A percentile compares a stretch with the other conserved stretches of the same genome.
These are phyloP conservation scores for Macrotus californicus DNA, from an alignment of 2,113 vertebrate species.

Conservation along the genomic window DNA sequence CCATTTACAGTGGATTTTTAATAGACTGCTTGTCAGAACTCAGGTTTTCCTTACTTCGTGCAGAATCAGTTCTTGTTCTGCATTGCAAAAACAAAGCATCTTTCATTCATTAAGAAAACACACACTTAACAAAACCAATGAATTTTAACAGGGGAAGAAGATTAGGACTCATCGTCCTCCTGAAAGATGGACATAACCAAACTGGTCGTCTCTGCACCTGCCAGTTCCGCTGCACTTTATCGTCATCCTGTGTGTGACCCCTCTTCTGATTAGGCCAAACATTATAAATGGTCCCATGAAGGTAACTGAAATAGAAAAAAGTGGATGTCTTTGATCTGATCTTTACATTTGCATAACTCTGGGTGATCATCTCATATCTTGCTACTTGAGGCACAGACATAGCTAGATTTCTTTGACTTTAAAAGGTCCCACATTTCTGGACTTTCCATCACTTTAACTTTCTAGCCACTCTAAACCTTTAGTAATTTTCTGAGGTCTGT, in stretches of 20 bases:
- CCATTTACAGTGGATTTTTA: constrained; percentile 1
- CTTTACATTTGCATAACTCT: not conserved
- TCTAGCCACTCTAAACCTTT: not conserved
- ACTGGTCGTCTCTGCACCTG: not conserved
- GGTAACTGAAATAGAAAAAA: not conserved
- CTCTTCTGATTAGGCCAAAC: not conserved
- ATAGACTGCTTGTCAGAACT: constrained; percentile 2
- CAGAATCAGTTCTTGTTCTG: not conserved
- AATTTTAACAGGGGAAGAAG: not conserved
- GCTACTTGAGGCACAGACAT: not conserved
- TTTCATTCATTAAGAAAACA: constrained; percentile 2
- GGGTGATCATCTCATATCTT: not conserved
- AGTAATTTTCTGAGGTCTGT: not conserved
- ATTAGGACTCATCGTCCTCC: not conserved
- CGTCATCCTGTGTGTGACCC: rapidly evolving
- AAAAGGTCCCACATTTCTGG: not conserved
- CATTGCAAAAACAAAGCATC: constrained; percentile 23
- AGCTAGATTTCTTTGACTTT: not conserved
- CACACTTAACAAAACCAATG: not conserved
- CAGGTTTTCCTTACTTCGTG: not conserved
- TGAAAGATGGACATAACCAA: not conserved
- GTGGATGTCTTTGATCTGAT: not conserved
- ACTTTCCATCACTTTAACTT: not conserved
- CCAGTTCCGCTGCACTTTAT: not conserved
- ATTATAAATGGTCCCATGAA: not conserved